A percentile compares a stretch with the other conserved stretches of the same genome.
Evolutionary conservation across 2,113 vertebrate species (phyloP).

Genomic region (Albula goreensis): DNA sequence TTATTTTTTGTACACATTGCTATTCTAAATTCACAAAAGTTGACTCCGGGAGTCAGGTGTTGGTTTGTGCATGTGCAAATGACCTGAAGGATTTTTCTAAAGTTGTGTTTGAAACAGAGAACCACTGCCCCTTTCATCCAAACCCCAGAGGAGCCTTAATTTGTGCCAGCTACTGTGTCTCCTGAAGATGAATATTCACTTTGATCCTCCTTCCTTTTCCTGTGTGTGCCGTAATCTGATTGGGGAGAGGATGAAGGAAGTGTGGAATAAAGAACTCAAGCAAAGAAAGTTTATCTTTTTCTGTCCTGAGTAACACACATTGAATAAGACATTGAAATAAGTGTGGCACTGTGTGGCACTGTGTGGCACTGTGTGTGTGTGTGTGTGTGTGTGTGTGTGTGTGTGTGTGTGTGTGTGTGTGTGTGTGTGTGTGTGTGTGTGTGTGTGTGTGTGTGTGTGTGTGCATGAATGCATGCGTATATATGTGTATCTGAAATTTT

Average conservation of each 20-base stretch:
- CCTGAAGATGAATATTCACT: slow-evolving; percentile 22
- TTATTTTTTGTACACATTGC: not conserved
- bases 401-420: not conserved
- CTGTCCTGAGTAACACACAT: not conserved
- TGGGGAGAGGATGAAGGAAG: slow-evolving; percentile 38
- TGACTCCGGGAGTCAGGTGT: not conserved
- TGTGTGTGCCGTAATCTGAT: slow-evolving; percentile 40
- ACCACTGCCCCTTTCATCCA: not conserved
- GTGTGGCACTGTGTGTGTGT: too few relatives aligned
- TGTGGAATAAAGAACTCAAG: slow-evolving; percentile 17
- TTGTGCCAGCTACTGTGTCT: slow-evolving; percentile 27
- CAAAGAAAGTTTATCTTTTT: not conserved
- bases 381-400: not conserved
- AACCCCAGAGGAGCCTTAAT: slow-evolving; percentile 16
- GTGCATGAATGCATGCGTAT: not conserved
- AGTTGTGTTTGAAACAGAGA: slow-evolving; percentile 1
- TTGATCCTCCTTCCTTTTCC: slow-evolving; percentile 42
- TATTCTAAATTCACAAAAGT: not conserved
- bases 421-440: not conserved
- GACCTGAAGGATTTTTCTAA: not conserved
- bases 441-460: not conserved
- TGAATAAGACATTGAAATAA: not conserved
- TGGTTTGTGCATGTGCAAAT: not conserved
- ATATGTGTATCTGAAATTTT: not conserved
- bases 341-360: too few relatives aligned